Conservation (phyloP, 2,797 vertebrate genomes). For the Galagoides demidoff region DNA sequence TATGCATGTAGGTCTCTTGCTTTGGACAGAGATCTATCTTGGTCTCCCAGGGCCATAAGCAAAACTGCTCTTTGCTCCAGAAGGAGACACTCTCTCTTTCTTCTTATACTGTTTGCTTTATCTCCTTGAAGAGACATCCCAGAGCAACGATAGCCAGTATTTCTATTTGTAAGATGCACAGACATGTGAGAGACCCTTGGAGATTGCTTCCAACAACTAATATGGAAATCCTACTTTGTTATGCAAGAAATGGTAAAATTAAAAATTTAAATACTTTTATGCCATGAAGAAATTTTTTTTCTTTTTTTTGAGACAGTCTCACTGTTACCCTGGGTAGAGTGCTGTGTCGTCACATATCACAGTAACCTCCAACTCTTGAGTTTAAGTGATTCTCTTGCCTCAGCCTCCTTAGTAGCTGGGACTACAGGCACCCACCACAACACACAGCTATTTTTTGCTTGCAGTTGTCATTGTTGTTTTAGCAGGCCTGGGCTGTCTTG, state of each 20-base stretch:
- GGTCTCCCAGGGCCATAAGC: background rate
- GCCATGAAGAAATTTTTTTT: background rate
- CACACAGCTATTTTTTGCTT: too few species aligned
- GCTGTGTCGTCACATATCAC: too few species aligned
- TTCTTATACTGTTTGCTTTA: background rate
- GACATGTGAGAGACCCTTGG: background rate
- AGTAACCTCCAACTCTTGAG: too few species aligned
- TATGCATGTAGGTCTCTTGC: background rate
- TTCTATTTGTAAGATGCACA: background rate
- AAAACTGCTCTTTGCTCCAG: background rate
- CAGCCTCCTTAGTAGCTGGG: too few species aligned
- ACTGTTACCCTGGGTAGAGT: too few species aligned
- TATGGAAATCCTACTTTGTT: background rate
- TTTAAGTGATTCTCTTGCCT: too few species aligned
- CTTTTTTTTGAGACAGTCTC: too few species aligned
- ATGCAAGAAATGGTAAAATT: background rate
- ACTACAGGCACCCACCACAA: too few species aligned
- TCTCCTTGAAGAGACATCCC: background rate
- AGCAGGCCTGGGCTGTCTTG: too few species aligned
- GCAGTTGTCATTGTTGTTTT: too few species aligned
- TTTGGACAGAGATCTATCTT: background rate
- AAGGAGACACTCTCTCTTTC: background rate
- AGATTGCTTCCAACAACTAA: background rate
- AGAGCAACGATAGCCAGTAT: background rate
- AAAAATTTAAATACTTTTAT: slow-evolving; percentile 4